phyloP scores from a whole-genome alignment of 2,797 vertebrate genomes.

The Cossypha dichroa region DNA sequence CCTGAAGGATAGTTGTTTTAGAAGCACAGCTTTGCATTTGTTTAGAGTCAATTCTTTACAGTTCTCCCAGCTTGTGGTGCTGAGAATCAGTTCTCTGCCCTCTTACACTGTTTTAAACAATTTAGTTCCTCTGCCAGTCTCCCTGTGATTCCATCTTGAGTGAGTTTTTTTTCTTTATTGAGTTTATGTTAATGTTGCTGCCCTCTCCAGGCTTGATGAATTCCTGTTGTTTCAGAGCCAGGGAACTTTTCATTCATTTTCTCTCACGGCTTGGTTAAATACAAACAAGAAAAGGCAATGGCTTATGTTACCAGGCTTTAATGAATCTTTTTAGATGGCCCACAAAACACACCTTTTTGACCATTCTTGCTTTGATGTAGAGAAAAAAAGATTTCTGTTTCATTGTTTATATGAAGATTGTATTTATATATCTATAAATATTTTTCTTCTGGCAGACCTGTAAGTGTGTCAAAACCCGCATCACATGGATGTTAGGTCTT shows the following conservation, averaged over 20 bases:
- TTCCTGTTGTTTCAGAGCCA: not conserved
- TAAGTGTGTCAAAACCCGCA: not conserved
- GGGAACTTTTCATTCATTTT: not conserved
- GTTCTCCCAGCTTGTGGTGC: not conserved
- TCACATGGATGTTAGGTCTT: rapidly evolving
- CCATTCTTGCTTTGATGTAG: not conserved
- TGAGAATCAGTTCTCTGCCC: not conserved
- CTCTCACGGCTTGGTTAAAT: not conserved
- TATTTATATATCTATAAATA: no score
- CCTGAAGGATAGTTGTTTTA: not conserved
- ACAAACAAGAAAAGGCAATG: not conserved
- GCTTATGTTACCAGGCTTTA: not conserved
- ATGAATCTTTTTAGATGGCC: not conserved
- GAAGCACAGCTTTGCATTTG: not conserved
- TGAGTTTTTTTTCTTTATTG: not conserved
- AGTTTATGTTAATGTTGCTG: not conserved
- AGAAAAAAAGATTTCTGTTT: not conserved
- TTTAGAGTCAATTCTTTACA: not conserved
- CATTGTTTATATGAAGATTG: not conserved
- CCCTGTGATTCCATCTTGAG: not conserved
- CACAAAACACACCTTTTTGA: not conserved
- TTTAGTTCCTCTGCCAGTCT: not conserved
- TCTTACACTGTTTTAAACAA: not conserved
- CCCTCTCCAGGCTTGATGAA: not conserved
- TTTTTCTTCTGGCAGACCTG: not conserved